Evolutionary conservation across 2,797 vertebrate species (phyloP), one percentile per base, ranked within the genome.

Genomic region (Brachyalestes nurse): DNA sequence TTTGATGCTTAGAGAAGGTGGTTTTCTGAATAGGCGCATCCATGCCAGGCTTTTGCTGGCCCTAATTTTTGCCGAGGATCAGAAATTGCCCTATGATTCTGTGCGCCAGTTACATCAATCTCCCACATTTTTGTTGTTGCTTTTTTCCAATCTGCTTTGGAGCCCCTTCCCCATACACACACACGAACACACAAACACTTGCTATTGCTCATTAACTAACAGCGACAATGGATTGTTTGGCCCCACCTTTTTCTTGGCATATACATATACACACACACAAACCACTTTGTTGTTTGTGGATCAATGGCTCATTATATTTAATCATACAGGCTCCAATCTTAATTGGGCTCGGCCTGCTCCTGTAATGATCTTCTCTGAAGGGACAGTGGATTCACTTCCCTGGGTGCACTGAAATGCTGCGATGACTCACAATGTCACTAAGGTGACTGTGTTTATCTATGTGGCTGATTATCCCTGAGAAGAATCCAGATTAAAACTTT

Each of bases 401-500:
- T 75, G 66, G 66, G 71, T 47, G 71, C 74, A 65, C 80, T 65
- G 74, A 65, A 82, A 77, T 66, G 67, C 67, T 40, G 14, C 65
- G 60, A 77, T 82, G 80, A 82, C 38, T 82, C 80, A 66, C 75
- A 5, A 49, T 72, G 80, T 62, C 74, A 72, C 9, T 67, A 82
- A 64, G 75, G 61, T 82, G 80, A 49, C 75, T 66, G 80, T 70
- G 62, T 83, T 83, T 83, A 70, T 71, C 71, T 69, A 17, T 0
- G 49, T 83, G 76, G 79, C 28, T 83, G 77, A 83, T 79, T 75
- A 75, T 74, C 65, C 58, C 45, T 1, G 3, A 79, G 77, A 61
- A 51, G 62, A 38, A 75, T 64, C 75, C 77, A 75, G 81, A 83
- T 78, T 83, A 79, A 83, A 83, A 83, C 72, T 83, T 83, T 69